Base-by-base conservation (phyloP, 2,113 vertebrate species). In the Mormyrus iriodes region DNA sequence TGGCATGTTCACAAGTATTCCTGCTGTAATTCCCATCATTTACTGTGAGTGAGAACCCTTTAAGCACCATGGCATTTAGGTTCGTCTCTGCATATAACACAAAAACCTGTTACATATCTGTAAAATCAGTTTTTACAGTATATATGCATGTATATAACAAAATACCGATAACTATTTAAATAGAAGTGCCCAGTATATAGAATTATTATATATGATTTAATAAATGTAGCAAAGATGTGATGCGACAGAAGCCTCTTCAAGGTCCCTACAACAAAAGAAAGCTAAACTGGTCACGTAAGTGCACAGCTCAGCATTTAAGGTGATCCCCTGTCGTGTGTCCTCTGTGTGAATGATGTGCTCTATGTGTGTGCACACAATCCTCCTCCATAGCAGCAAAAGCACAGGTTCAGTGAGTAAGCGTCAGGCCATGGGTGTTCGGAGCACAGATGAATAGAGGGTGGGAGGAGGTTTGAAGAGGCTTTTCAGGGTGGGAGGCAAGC, bases 381-480 rank as follows among this genome's bases (percentile, higher is more conserved):
- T 89, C 88, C 79, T 53, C 85, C 91, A 91, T 89, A 73, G 91
- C 91, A 49, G 48, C 92, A 79, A 91, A 90, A 89, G 94, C 94
- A 92, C 95, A 94, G 95, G 95, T 95, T 94, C 49, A 96, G 94
- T 96, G 95, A 94, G 95, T 91, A 94, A 96, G 93, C 95, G 88
- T 94, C 94, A 92, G 51, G 89, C 90, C 0, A 0, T 91, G 94
- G 95, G 91, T 91, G 94, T 94, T n/a, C 90, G 90, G 92, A 94
- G 93, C 89, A 55, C 94, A 93, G 90, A 96, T 97, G 97, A 98
- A 97, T 97, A 97, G 96, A 97, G 96, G 97, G 96, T 97, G 96
- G 96, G 96, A 93, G 94, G 94, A 95, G 94, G 95, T 93, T 93
- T 94, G 93, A 94, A 94, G 94, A 95, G 93, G 94, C 91, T 94